These are phyloP conservation scores for Scolopax bukidnonensis DNA, from an alignment of 2,797 vertebrate species.

Conservation along the genomic window DNA sequence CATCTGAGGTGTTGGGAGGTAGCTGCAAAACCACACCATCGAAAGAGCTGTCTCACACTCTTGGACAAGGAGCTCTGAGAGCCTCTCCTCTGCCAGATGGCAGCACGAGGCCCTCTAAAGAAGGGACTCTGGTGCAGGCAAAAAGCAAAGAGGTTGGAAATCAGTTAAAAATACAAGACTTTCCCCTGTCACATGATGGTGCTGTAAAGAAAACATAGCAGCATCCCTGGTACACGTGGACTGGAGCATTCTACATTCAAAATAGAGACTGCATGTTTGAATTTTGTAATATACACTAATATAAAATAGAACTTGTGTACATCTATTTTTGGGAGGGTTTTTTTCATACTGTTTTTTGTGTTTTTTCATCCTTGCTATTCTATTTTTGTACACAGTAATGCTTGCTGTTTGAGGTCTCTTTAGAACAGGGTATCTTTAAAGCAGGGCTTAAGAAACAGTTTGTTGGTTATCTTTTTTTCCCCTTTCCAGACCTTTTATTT, in stretches of 20 bases:
- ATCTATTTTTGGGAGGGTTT: slow-evolving; percentile 75
- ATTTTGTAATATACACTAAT: slow-evolving; percentile 80
- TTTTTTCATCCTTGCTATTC: slow-evolving; percentile 71
- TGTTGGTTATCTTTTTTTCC: neutral
- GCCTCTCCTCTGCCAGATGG: slow-evolving; percentile 59
- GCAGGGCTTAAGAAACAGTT: slow-evolving; percentile 64
- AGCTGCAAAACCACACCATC: slow-evolving; percentile 57
- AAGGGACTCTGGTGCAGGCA: neutral
- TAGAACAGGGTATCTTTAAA: slow-evolving; percentile 75
- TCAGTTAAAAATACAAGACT: slow-evolving; percentile 76
- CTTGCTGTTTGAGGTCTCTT: slow-evolving; percentile 70
- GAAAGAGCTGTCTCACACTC: slow-evolving; percentile 65
- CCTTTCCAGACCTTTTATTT: neutral
- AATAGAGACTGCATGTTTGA: slow-evolving; percentile 72
- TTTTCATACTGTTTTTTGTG: slow-evolving; percentile 73
- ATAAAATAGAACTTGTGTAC: slow-evolving; percentile 75
- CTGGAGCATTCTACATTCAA: slow-evolving; percentile 47
- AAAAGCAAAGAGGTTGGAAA: slow-evolving; percentile 68
- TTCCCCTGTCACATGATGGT: slow-evolving; percentile 78
- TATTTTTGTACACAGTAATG: slow-evolving; percentile 66
- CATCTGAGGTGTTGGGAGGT: slow-evolving; percentile 55
- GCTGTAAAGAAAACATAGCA: slow-evolving; percentile 88
- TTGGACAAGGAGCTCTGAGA: slow-evolving; percentile 49
- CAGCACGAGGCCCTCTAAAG: slow-evolving; percentile 65
- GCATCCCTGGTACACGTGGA: slow-evolving; percentile 52